Evolutionary conservation across 2,888 invertebrate genomes (phyloP), one percentile per base, ranked within the genome.

Genomic region (Gonocerus acuteangulatus): DNA sequence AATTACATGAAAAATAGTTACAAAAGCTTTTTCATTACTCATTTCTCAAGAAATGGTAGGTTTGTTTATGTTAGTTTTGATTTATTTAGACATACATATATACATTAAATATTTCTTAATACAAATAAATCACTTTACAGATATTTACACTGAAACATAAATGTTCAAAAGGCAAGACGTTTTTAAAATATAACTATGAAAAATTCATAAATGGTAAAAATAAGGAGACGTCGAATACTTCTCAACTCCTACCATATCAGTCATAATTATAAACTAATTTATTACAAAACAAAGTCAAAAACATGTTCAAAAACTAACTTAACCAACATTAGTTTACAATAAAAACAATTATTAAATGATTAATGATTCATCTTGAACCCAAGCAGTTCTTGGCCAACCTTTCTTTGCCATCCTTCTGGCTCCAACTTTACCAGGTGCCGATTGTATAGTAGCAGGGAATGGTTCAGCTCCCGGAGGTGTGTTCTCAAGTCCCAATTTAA

Each of bases 311-410:
- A n/a, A 39, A 39, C 3, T n/a, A n/a, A 11, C 13, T 13, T 13
- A 39, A 39, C 39, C n/a, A 39, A 15, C 4, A 39, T 4, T n/a
- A 39, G n/a, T n/a, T 15, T 39, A 39, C 3, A 39, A 15, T 39
- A 11, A 4, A 3, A 39, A 39, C 27, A 27, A 39, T 4, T 9
- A 39, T 34, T 60, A 63, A 36, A 63, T 61, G 16, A 63, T 36
- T 13, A 63, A n/a, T 3, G 63, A 63, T 16, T 63, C 63, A 57
- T 63, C 61, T n/a, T 21, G 45, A 16, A 57, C 56, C 63, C 63
- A 63, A 49, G 44, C 39, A 6, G 62, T 19, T 11, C 27, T 44
- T n/a, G 57, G 11, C 39, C 19, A n/a, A 18, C n/a, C n/a, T 32
- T 45, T 57, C 44, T 60, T 63, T n/a, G 27, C 57, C n/a, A n/a